phyloP scores from a whole-genome alignment of 2,888 invertebrate species.

The Trypoxylon attenuatum region DNA sequence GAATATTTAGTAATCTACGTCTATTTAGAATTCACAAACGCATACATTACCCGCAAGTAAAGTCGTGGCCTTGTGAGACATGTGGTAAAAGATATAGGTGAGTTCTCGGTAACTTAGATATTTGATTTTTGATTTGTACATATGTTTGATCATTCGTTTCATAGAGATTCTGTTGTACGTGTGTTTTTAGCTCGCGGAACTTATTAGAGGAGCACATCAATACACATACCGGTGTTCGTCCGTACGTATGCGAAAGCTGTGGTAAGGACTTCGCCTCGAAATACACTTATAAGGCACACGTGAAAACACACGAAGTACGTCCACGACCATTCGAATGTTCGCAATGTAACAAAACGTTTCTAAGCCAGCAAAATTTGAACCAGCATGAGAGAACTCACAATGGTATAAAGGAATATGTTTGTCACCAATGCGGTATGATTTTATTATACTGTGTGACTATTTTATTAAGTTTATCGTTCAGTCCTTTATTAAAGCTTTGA shows the following conservation, averaged over 20 bases:
- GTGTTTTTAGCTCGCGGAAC: conserved; percentile 78
- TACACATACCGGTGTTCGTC: conserved; percentile 81
- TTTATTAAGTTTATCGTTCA: too few relatives aligned
- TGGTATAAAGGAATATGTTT: conserved; percentile 82
- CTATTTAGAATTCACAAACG: conserved; percentile 80
- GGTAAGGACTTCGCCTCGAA: conserved; percentile 86
- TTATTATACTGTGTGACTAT: neutral
- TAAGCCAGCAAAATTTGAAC: conserved; percentile 84
- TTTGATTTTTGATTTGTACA: neutral
- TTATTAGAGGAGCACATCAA: conserved; percentile 84
- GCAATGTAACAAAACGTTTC: conserved; percentile 83
- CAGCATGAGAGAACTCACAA: conserved; percentile 86
- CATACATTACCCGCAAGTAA: conserved; percentile 79
- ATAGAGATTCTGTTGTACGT: neutral
- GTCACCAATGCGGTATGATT: conserved; percentile 80
- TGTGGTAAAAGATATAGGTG: conserved; percentile 82
- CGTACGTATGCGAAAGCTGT: conserved; percentile 81
- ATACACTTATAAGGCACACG: conserved; percentile 85
- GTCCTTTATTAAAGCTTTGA: neutral
- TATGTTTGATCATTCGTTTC: neutral
- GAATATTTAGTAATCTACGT: conserved; percentile 79
- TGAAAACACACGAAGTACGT: conserved; percentile 83
- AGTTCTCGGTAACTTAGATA: neutral
- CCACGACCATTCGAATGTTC: conserved; percentile 83
- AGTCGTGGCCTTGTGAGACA: conserved; percentile 79